These are phyloP conservation scores for Cetoscarus ocellatus DNA, from an alignment of 2,797 vertebrate species.

Conservation along the genomic window DNA sequence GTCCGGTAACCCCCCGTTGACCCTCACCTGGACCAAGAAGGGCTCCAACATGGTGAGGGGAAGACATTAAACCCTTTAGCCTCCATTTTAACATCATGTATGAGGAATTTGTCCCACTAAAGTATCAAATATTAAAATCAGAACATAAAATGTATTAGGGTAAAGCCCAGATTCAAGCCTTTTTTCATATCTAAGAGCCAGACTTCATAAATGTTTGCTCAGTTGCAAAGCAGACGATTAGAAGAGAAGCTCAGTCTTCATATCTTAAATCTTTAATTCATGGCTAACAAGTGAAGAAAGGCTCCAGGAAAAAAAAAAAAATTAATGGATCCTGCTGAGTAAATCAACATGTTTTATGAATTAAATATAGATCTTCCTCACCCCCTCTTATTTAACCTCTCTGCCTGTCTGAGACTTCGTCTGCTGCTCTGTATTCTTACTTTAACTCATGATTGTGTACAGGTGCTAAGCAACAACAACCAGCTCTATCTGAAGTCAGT, in stretches of 20 bases:
- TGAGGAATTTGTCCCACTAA: neutral
- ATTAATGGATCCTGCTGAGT: slow-evolving; percentile 73
- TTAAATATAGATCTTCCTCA: slow-evolving; percentile 76
- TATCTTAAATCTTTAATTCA: slow-evolving; percentile 76
- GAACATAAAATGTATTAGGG: neutral
- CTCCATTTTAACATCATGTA: neutral
- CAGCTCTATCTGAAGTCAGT: slow-evolving; percentile 94
- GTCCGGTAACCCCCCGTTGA: slow-evolving; percentile 95
- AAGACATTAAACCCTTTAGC: neutral
- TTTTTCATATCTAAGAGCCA: slow-evolving; percentile 22
- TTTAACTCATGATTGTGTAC: slow-evolving; percentile 24
- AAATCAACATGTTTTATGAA: slow-evolving; percentile 82
- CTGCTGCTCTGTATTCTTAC: slow-evolving; percentile 2
- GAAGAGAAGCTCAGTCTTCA: slow-evolving; percentile 44
- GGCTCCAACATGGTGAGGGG: slow-evolving; percentile 93
- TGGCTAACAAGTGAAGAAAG: slow-evolving; percentile 70
- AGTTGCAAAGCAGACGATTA: slow-evolving; percentile 50
- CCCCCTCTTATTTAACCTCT: slow-evolving; percentile 36
- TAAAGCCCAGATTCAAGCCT: slow-evolving; percentile 3
- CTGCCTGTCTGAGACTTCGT: slow-evolving; percentile 25
- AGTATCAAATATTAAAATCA: neutral
- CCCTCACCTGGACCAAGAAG: slow-evolving; percentile 97
- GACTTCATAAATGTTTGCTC: slow-evolving; percentile 66
- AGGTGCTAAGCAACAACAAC: slow-evolving; percentile 98
- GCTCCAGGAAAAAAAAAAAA: slow-evolving; percentile 52